Evolutionary conservation across 2,113 vertebrate genomes (phyloP).

Genomic region (Microcebus griseorufus): DNA sequence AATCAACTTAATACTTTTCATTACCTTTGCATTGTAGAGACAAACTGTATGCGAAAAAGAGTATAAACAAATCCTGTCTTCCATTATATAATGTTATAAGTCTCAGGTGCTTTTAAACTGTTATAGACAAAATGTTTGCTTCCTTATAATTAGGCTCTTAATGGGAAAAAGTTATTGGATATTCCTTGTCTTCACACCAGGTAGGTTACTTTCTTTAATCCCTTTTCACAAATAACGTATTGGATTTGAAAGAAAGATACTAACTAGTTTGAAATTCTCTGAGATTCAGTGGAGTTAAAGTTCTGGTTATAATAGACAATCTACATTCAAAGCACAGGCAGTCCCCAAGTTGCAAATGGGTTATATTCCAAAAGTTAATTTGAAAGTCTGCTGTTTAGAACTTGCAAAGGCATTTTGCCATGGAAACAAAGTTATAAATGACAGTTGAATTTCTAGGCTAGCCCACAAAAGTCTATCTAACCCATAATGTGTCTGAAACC

Average conservation of each 20-base stretch:
- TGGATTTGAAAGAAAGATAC: slow-evolving; percentile 60
- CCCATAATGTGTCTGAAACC: slow-evolving; percentile 48
- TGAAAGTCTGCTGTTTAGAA: slow-evolving; percentile 71
- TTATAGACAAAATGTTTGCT: slow-evolving; percentile 43
- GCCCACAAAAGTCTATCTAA: slow-evolving; percentile 51
- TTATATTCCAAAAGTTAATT: slow-evolving; percentile 75
- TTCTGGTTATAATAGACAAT: slow-evolving; percentile 51
- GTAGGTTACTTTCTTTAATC: slow-evolving; percentile 34
- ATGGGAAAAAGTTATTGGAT: slow-evolving; percentile 13
- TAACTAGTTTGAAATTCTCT: slow-evolving; percentile 64
- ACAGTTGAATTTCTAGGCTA: slow-evolving; percentile 63
- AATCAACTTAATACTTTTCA: neutral
- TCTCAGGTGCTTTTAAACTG: slow-evolving; percentile 20
- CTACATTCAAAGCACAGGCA: slow-evolving; percentile 66
- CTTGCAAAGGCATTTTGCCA: slow-evolving; percentile 64
- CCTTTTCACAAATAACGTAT: slow-evolving; percentile 48
- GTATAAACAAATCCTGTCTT: neutral
- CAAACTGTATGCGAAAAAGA: neutral
- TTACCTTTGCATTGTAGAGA: slow-evolving; percentile 19
- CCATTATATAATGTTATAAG: slow-evolving; percentile 3
- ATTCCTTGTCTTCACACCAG: slow-evolving; percentile 42
- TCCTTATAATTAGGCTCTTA: slow-evolving; percentile 18
- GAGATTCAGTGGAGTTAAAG: slow-evolving; percentile 45
- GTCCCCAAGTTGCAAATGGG: slow-evolving; percentile 46
- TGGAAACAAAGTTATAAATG: slow-evolving; percentile 72